Evolutionary conservation across 2,113 vertebrate genomes (phyloP).

Genomic region (Melospiza melodia): DNA sequence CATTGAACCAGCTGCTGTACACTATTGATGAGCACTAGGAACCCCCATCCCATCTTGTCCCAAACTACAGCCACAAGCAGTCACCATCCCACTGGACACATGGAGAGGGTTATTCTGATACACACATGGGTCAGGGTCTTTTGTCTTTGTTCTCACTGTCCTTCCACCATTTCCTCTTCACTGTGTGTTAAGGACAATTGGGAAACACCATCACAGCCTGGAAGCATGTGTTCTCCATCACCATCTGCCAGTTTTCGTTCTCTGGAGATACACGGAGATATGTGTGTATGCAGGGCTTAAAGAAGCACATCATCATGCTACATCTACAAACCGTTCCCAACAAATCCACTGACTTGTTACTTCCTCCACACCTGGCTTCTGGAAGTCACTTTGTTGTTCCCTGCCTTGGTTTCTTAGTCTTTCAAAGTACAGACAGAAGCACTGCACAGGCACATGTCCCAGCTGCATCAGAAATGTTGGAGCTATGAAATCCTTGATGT

Average conservation of each 20-base stretch:
- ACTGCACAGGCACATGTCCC: background rate
- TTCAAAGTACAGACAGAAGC: background rate
- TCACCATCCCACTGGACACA: background rate
- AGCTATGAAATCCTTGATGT: too few species aligned
- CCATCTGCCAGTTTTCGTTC: background rate
- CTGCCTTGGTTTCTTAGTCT: background rate
- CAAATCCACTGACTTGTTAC: background rate
- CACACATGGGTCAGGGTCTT: background rate
- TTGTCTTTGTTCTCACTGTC: background rate
- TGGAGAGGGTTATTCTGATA: background rate
- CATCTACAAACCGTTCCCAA: background rate
- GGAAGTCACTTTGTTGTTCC: background rate
- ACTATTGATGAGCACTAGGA: background rate
- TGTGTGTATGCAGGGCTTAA: background rate
- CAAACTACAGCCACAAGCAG: background rate
- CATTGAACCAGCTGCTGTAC: slow-evolving; percentile 37
- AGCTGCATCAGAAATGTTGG: background rate
- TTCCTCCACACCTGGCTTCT: background rate
- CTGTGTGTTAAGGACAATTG: background rate
- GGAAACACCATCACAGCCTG: background rate
- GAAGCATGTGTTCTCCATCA: background rate
- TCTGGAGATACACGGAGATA: background rate
- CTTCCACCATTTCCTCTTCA: background rate
- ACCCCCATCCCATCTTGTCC: background rate
- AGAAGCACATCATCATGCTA: background rate